Evolutionary conservation across 1,140 invertebrate genomes (phyloP).

Genomic region (Pemphigus obesinymphae): DNA sequence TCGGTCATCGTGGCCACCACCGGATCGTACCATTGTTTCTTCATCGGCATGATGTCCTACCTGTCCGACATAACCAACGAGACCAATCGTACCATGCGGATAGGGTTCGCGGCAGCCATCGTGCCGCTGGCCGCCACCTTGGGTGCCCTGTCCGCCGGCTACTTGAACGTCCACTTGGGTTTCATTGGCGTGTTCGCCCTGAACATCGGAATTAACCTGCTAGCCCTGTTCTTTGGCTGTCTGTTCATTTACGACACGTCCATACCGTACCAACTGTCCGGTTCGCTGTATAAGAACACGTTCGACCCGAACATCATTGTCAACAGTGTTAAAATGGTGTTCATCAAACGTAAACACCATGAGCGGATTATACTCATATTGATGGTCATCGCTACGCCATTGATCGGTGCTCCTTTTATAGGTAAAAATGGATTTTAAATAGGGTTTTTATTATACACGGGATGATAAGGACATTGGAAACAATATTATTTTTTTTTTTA

Average conservation of each 20-base stretch:
- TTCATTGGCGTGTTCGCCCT: not conserved
- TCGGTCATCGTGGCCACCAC: not conserved
- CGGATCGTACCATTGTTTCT: not conserved
- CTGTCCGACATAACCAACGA: slow-evolving; percentile 19
- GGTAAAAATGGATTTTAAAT: no score
- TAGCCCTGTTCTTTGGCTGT: not conserved
- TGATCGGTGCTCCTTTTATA: not conserved
- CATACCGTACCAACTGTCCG: not conserved
- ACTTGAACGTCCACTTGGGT: not conserved
- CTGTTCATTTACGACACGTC: not conserved
- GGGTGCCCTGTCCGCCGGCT: not conserved
- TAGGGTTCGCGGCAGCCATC: not conserved
- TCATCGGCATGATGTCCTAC: slow-evolving; percentile 25
- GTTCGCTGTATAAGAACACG: not conserved
- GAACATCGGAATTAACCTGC: not conserved
- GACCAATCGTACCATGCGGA: slow-evolving; percentile 9
- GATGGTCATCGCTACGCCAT: slow-evolving; percentile 22
- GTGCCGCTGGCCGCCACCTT: not conserved
- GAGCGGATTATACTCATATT: not conserved
- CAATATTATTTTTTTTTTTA: no score
- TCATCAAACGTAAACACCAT: not conserved
- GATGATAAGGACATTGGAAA: no score
- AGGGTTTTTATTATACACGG: no score
- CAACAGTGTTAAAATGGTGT: not conserved
- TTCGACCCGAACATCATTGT: not conserved